Base-by-base conservation (phyloP, 2,888 invertebrate species). In the Phaedon cochleariae region DNA sequence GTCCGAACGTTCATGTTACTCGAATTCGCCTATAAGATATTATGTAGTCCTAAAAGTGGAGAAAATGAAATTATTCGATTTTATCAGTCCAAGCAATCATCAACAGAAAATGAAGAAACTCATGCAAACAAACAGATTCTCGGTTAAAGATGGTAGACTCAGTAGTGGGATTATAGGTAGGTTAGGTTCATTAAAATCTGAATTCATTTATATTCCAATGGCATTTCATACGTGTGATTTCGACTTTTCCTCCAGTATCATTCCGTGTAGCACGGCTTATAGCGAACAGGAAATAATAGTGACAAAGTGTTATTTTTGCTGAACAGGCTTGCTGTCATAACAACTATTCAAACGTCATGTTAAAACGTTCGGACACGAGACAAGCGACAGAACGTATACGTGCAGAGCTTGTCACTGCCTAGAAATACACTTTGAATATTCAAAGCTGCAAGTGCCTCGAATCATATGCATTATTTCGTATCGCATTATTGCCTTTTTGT, bases 341-440 rank as follows among this genome's bases (percentile, higher is more conserved):
- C 77, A 79, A 74, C 76, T 75, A 78, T 79, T 79, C 80, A 79
- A 73, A 76, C 71, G 79, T 79, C 80, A 79, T 77, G 79, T 76
- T 77, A 77, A 75, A 76, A 75, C 67, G 72, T 74, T 72, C 69
- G 76, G 79, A 79, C 78, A 79, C 69, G 76, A 79, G 78, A 80
- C 79, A 79, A 74, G 77, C 72, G 78, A 77, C 78, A 78, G 73
- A 75, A 73, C n/a, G 41, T 74, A 75, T 77, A 74, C 77, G 79
- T 78, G 78, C 77, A 74, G 74, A 76, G 76, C 79, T 77, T 79
- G 79, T 79, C 79, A 77, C 76, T 79, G 76, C 73, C 74, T 74
- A 77, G 77, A 78, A 78, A 72, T 75, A 73, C 71, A 75, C 74
- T 75, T 72, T 75, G 71, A 76, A 77, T 74, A 75, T 74, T 74